Evolutionary conservation across 2,888 invertebrate genomes (phyloP), one percentile per base, ranked within the genome.

Genomic region (Nyleta sp.): DNA sequence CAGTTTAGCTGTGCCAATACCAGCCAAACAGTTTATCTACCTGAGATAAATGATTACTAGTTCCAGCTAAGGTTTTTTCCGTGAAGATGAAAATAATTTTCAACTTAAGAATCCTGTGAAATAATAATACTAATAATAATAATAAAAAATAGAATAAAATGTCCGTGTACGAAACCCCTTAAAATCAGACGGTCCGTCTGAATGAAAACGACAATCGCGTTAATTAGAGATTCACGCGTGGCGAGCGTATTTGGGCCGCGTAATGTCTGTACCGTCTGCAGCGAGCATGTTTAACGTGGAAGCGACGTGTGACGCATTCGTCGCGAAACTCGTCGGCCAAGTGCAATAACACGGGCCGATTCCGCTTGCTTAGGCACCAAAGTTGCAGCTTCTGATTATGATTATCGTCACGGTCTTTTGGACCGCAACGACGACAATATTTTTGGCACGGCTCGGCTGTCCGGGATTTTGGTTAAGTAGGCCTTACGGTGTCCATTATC

Each of bases 401-500:
- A 78, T 77, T 76, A 80, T 77, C 78, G 78, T 73, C 75, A 24
- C 28, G 73, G 81, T 67, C 60, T 67, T 59, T 65, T 65, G 62
- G 35, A 18, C 50, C 38, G 46, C 15, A 57, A 46, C 48, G 20
- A 5, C 28, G 72, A 76, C 57, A 67, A 62, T 78, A 78, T 80
- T 79, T 81, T 80, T 80, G 80, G 81, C 81, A n/a, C 42, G 18
- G 59, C 73, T 60, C 67, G 40, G 17, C 8, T 17, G 62, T 44
- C 33, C 52, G 60, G 73, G 75, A 76, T 78, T 80, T 73, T 44
- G 71, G 70, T 70, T 52, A 82, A 80, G 77, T 77, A 79, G 79
- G 80, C 79, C 74, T 77, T 70, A 78, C 74, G 81, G 74, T 72
- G 77, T 77, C 68, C 71, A 79, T 80, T 80, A 70, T 42, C 48